phyloP scores from a whole-genome alignment of 2,113 vertebrate genomes.

The Aviceda subcristata region DNA sequence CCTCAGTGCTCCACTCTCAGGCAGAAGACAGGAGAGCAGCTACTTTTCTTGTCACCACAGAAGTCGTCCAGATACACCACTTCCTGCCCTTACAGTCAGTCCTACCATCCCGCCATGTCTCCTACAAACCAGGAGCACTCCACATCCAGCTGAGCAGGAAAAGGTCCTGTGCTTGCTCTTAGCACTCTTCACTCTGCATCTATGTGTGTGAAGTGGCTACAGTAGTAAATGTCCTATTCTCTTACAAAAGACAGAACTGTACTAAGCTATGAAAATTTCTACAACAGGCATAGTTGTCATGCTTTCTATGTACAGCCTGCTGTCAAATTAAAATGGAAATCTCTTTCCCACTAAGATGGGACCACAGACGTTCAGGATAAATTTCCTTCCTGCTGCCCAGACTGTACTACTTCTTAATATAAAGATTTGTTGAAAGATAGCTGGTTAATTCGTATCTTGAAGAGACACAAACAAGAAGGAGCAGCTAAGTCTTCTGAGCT shows the following conservation, averaged over 20 bases:
- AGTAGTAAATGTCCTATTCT: neutral
- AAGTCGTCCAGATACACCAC: neutral
- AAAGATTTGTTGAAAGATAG: neutral
- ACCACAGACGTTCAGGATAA: neutral
- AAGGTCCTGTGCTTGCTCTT: accelerated
- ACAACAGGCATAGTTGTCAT: neutral
- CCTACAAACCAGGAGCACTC: neutral
- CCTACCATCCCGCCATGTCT: accelerated
- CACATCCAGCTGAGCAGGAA: neutral
- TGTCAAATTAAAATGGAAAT: neutral
- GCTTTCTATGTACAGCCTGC: neutral
- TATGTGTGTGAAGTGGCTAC: accelerated
- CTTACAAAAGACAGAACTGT: neutral
- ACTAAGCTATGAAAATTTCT: neutral
- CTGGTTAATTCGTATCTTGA: neutral
- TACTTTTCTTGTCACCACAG: neutral
- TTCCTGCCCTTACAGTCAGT: neutral
- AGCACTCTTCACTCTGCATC: accelerated
- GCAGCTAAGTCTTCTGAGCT: neutral
- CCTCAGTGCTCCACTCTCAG: neutral
- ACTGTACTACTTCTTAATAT: neutral
- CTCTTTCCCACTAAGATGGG: neutral
- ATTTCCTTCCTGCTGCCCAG: neutral
- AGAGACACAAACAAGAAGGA: neutral
- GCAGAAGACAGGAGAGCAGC: neutral